Base-by-base conservation (phyloP, 2,888 invertebrate species). In the Gastracanthus pulcherrimus region DNA sequence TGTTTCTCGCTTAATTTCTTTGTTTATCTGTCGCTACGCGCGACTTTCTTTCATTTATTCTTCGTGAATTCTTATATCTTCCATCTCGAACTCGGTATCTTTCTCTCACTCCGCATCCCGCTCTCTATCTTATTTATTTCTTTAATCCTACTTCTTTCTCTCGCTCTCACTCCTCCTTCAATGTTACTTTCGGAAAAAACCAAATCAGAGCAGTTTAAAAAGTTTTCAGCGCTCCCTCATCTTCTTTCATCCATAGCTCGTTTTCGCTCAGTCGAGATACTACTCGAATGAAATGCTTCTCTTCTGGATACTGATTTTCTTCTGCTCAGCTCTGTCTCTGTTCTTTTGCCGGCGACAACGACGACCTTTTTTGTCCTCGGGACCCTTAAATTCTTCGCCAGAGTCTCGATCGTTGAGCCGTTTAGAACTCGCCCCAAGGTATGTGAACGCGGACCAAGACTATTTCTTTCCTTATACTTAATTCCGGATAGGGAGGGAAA, bases 1-100 rank as follows among this genome's bases (percentile, higher is more conserved):
- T 60, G 45, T 81, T 83, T 84, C 71, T 76, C 81, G 55, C 86
- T 82, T 78, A 84, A 86, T 88, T 86, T 84, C 86, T 86, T 86
- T 85, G 85, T 86, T 84, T 86, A 82, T 82, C 82, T 70, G 80
- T 72, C 34, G 71, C 64, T 29, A n/a, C 83, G 82, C 84, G 81
- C 84, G 76, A 80, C 76, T 81, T 84, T 83, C 86, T 79, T 84
- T 82, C 82, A 75, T 83, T 81, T 82, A 82, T 80, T 80, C 72
- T 60, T 62, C n/a, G 60, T 13, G 76, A 34, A 70, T 74, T 48
- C 31, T 62, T 51, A 64, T 77, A 71, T 71, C 76, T 77, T 67
- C 55, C 84, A 83, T 84, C 77, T 85, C 82, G 66, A 76, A 84
- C 80, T 86, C 82, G 67, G 83, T 75, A 74, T 76, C 75, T 76